Evolutionary conservation across 2,113 vertebrate species (phyloP).

Genomic region (Cyphomyrus plagiostoma): DNA sequence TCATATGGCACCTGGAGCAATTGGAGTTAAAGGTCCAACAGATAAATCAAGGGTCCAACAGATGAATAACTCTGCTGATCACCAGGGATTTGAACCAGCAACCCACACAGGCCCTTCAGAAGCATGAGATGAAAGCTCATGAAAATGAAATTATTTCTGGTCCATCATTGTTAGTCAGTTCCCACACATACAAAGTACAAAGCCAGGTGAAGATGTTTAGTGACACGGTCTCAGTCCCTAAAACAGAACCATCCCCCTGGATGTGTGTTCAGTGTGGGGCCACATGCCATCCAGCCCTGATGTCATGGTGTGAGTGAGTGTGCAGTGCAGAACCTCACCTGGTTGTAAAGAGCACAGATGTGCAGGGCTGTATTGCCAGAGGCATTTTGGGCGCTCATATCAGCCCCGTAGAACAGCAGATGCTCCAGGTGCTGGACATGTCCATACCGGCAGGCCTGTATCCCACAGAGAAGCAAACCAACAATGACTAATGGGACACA

Average conservation of each 20-base stretch:
- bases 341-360: slow-evolving; percentile 72
- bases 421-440: slow-evolving; percentile 68
- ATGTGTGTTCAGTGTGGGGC: not conserved
- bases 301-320: not conserved
- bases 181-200: not conserved
- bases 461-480: not conserved
- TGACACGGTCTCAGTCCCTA: not conserved
- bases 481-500: not conserved
- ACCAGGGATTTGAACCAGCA: not conserved
- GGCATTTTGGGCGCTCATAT: slow-evolving; percentile 66
- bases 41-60: not conserved
- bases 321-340: slow-evolving; percentile 51
- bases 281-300: not conserved
- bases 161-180: no score
- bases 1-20: not conserved
- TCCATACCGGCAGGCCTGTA: slow-evolving; percentile 63
- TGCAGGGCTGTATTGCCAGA: slow-evolving; percentile 71
- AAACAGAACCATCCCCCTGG: not conserved
- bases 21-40: not conserved
- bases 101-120: not conserved
- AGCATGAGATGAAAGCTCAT: not conserved
- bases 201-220: not conserved
- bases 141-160: not conserved
- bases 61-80: not conserved
- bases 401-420: slow-evolving; percentile 67